A percentile compares a stretch with the other conserved stretches of the same genome.
Evolutionary conservation across 2,113 vertebrate species (phyloP).

Genomic region (Polypterus senegalus): DNA sequence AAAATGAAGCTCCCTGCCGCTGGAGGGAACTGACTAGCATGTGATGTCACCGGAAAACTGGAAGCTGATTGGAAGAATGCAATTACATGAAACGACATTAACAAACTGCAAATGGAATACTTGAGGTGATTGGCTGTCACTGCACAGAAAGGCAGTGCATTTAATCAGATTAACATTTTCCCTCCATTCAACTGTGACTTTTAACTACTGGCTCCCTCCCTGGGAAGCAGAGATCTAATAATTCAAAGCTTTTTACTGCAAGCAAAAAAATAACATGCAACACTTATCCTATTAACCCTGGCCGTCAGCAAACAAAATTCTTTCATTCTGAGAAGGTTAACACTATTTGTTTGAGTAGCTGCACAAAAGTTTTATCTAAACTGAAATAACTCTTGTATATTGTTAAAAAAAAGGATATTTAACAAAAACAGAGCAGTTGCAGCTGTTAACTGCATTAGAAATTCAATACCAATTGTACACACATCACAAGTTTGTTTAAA

Average conservation of each 20-base stretch:
- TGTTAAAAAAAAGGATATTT: too few species aligned
- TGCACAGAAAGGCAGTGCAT: constrained; percentile 32
- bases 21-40: constrained; percentile 85
- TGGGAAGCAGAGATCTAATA: constrained; percentile 6
- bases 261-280: constrained; percentile 4
- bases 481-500: too few species aligned
- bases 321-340: not conserved
- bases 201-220: constrained; percentile 24
- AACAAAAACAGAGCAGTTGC: too few species aligned
- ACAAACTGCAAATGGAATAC: constrained; percentile 60
- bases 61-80: constrained; percentile 56
- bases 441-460: too few species aligned
- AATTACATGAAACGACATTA: constrained; percentile 64
- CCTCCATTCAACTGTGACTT: constrained; percentile 29
- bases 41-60: constrained; percentile 77
- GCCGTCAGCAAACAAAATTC: constrained; percentile 3
- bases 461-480: too few species aligned
- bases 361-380: too few species aligned
- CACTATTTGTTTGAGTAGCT: too few species aligned
- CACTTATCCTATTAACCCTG: constrained; percentile 6
- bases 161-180: constrained; percentile 31
- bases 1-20: constrained; percentile 94
- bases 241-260: constrained; percentile 9
- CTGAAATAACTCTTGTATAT: too few species aligned
- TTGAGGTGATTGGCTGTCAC: constrained; percentile 50